These are phyloP conservation scores for Pammene fasciana DNA, from an alignment of 2,888 invertebrate species.

Conservation along the genomic window DNA sequence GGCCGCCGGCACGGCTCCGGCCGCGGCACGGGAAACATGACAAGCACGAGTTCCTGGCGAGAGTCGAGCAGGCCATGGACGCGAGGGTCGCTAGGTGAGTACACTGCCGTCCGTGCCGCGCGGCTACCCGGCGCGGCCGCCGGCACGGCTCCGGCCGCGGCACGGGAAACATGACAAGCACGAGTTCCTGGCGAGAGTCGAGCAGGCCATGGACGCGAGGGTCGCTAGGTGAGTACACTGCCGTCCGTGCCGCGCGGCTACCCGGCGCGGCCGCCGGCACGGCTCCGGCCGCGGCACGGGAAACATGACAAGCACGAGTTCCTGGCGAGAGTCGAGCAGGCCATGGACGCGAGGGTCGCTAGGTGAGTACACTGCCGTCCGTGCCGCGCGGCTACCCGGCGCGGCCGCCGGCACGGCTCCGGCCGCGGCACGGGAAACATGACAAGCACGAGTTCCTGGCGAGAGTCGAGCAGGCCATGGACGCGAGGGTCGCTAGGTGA, in stretches of 20 bases:
- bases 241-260: neutral
- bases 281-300: slow-evolving; percentile 58
- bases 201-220: slow-evolving; percentile 88
- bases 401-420: too few relatives aligned
- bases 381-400: neutral
- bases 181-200: slow-evolving; percentile 89
- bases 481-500: slow-evolving; percentile 85
- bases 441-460: slow-evolving; percentile 85
- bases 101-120: neutral
- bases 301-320: slow-evolving; percentile 79
- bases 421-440: too few relatives aligned
- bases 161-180: slow-evolving; percentile 61
- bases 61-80: slow-evolving; percentile 88
- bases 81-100: slow-evolving; percentile 87
- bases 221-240: slow-evolving; percentile 84
- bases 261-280: slow-evolving; percentile 67
- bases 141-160: slow-evolving; percentile 60
- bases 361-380: slow-evolving; percentile 65
- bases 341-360: slow-evolving; percentile 89
- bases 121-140: slow-evolving; percentile 57
- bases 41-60: slow-evolving; percentile 86
- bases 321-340: slow-evolving; percentile 88
- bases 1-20: slow-evolving; percentile 66
- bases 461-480: slow-evolving; percentile 85
- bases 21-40: slow-evolving; percentile 58